These are phyloP conservation scores for Bagarius yarrelli DNA, from an alignment of 2,113 vertebrate species.

Conservation along the genomic window DNA sequence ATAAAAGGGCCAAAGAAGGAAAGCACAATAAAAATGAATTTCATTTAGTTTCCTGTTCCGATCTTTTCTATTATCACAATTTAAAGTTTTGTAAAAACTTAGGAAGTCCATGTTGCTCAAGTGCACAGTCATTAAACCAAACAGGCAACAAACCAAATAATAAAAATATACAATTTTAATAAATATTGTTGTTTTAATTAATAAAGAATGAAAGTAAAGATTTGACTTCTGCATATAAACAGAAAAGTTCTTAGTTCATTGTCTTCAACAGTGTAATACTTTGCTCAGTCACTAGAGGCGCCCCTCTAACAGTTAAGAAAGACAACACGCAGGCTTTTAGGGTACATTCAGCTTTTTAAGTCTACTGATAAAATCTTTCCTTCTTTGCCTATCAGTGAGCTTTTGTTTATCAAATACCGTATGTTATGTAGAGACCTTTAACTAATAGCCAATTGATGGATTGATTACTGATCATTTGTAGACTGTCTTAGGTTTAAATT, in stretches of 20 bases:
- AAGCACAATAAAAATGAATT: too few relatives aligned
- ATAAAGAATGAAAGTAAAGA: not conserved
- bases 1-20: too few relatives aligned
- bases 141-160: too few relatives aligned
- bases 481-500: not conserved
- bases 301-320: not conserved
- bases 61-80: too few relatives aligned
- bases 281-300: constrained; percentile 7
- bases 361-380: not conserved
- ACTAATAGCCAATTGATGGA: not conserved
- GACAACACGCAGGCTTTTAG: not conserved
- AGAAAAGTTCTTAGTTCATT: not conserved
- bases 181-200: not conserved
- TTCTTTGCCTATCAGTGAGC: not conserved
- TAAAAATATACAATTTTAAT: not conserved
- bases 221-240: not conserved
- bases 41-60: too few relatives aligned
- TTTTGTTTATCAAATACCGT: not conserved
- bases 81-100: too few relatives aligned
- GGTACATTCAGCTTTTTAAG: too few relatives aligned
- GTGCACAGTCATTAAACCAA: too few relatives aligned
- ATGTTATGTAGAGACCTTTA: not conserved
- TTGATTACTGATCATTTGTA: not conserved
- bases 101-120: too few relatives aligned
- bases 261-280: constrained; percentile 4